phyloP scores from a whole-genome alignment of 2,113 vertebrate genomes.

The Microtus montanus region DNA sequence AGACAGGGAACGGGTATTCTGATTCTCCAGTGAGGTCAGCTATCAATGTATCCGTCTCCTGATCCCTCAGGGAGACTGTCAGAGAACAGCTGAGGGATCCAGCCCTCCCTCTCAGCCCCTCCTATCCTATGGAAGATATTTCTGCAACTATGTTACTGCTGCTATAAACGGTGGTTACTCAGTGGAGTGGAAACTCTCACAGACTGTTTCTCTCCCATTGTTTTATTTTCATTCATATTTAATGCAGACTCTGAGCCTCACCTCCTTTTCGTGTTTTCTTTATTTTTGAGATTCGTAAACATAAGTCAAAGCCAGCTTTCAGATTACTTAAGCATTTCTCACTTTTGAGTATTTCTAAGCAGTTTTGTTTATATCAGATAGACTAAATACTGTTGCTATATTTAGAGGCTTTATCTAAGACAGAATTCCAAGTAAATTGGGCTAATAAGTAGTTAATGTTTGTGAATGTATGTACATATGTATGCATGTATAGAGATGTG shows the following conservation, averaged over 20 bases:
- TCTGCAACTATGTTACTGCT: neutral
- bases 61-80: neutral
- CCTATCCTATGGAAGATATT: neutral
- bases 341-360: neutral
- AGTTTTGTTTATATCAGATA: neutral
- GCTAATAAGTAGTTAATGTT: neutral
- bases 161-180: neutral
- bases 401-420: neutral
- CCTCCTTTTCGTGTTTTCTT: neutral
- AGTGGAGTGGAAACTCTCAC: neutral
- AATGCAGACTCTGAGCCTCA: neutral
- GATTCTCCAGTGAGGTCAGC: neutral
- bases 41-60: neutral
- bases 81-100: neutral
- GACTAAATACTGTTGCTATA: neutral
- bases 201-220: neutral
- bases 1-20: neutral
- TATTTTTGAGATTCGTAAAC: slow-evolving; percentile 4
- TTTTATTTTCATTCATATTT: slow-evolving; percentile 1
- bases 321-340: neutral
- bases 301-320: slow-evolving; percentile 14
- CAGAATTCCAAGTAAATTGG: neutral
- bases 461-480: neutral
- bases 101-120: neutral
- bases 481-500: neutral